Base-by-base conservation (phyloP, 2,888 invertebrate genomes). In the Meteorus cinctellus region DNA sequence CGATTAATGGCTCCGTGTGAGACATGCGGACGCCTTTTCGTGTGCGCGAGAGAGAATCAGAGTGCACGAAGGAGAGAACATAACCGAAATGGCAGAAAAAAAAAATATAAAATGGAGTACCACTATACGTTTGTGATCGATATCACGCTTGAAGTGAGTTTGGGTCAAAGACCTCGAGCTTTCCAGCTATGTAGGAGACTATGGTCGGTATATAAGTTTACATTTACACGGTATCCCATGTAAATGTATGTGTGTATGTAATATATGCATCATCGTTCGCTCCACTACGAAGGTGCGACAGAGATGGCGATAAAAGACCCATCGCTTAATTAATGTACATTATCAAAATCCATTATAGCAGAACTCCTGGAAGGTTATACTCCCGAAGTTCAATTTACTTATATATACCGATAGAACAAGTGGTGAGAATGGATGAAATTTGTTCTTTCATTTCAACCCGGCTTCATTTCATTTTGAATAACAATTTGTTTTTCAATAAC, bases 311-410 rank as follows among this genome's bases (percentile, higher is more conserved):
- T 29, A 51, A 59, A 70, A 70, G 34, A 48, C 55, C 69, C 36
- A 48, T 70, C 34, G 71, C 70, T 75, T 78, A 81, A 82, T 82
- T 81, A 80, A 82, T 80, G 80, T 81, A 78, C 79, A 81, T 80
- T 81, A 82, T 77, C 74, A 78, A 62, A 78, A 78, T 71, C 76
- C 78, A 76, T 77, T 78, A 66, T 14, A 67, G 62, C 6, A 24
- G 19, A 51, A 69, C 78, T 78, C 76, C 66, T 78, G 59, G 27
- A 67, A 67, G 60, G 55, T 55, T 55, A 19, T 19, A 76, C 72
- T 74, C 66, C 77, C 75, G 77, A 72, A 76, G 36, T 74, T 60
- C 8, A 62, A 71, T 29, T 36, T 16, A 6, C 67, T 24, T 19
- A 55, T 19, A 41, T 41, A 41, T 34, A 51, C n/a, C 10, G 55